These are phyloP conservation scores for Pelecanus crispus DNA, from an alignment of 2,113 vertebrate genomes.

Conservation along the genomic window DNA sequence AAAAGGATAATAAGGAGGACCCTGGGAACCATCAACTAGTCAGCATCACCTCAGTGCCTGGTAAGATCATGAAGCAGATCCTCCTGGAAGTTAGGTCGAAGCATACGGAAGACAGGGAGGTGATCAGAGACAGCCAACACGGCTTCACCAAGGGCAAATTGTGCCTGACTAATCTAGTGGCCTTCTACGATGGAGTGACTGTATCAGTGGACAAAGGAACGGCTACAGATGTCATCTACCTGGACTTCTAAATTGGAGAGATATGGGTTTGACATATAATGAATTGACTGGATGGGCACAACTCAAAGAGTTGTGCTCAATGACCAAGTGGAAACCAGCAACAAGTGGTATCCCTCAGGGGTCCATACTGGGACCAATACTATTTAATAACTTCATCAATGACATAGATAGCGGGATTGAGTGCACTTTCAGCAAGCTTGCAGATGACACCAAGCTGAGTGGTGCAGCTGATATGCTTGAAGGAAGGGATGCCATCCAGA, in stretches of 20 bases:
- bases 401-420: too few species aligned
- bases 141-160: background rate
- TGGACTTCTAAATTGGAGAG: background rate
- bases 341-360: background rate
- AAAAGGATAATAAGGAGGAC: background rate
- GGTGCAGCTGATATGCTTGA: fast-evolving
- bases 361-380: background rate
- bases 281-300: background rate
- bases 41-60: background rate
- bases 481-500: background rate
- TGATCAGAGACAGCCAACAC: background rate
- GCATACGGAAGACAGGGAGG: background rate
- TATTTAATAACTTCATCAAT: too few species aligned
- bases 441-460: background rate
- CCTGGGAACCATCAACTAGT: background rate
- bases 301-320: background rate
- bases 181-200: background rate
- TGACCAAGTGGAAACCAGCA: background rate
- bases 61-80: background rate
- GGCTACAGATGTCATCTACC: background rate
- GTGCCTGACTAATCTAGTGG: background rate
- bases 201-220: background rate
- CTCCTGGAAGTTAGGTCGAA: background rate
- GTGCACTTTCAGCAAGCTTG: background rate
- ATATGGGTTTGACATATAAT: background rate